Evolutionary conservation across 2,113 vertebrate species (phyloP), one percentile per base, ranked within the genome.

Genomic region (Hassar affinis): DNA sequence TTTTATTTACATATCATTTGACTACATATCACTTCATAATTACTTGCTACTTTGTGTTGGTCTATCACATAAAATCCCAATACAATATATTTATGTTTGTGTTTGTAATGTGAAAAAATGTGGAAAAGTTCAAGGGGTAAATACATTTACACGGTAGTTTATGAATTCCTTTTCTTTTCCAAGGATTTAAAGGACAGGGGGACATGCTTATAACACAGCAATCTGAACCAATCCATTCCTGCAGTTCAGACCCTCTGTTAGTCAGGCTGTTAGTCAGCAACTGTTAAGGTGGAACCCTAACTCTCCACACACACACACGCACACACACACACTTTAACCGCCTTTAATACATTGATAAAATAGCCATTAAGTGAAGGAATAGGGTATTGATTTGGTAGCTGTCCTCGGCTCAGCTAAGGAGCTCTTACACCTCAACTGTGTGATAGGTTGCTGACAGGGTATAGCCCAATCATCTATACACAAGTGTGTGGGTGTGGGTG

Each of bases 331-430:
- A 42, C 51, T 75, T 35, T 82, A 54, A 76, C 66, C 38, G 20
- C 74, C 82, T 87, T 85, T 88, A 84, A 85, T 90, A 82, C 84
- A 89, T 88, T 80, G 62, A 90, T 89, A 87, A 90, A 85, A 87
- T 83, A 84, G 86, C 86, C 80, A 87, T 87, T 88, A 86, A 83
- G 45, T 68, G 86, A 88, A 66, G 76, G 75, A 89, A 88, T 88
- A 84, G 84, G 86, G 79, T 88, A 90, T 90, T 83, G 89, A 90
- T 91, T 88, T 90, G 75, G 80, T 79, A 59, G 86, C 83, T 76
- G 81, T 86, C 85, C 49, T 69, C 76, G 25, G 82, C 47, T 82
- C 75, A 80, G 25, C 38, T 85, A 78, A 88, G 62, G 78, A 87
- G 86, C 57, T 78, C 56, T 87, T 85, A 79, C 54, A 85, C 74